Evolutionary conservation across 2,888 invertebrate genomes (phyloP), one percentile per base, ranked within the genome.

Genomic region (Clusia tigrina): DNA sequence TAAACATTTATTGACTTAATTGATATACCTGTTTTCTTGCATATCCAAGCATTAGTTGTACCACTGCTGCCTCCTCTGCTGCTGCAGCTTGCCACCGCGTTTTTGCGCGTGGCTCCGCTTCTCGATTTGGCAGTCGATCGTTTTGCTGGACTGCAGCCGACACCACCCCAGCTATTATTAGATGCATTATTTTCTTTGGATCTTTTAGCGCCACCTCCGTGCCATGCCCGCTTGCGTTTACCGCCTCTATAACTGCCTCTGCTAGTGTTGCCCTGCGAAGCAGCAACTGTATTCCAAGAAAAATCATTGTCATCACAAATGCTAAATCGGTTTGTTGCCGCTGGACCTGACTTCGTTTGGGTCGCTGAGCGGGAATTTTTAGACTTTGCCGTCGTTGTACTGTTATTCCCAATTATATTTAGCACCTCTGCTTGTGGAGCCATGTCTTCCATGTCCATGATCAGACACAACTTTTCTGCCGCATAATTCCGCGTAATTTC

Each of bases 401-500:
- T 17, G 17, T 18, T 20, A 2, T 51, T 3, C 58, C 24, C 2
- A 60, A 63, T 48, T 63, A 58, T 18, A 62, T 60, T 68, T n/a
- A 42, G 10, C 12, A 64, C 62, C 15, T 67, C 68, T 26, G 65
- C 62, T 17, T n/a, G 23, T n/a, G 58, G 17, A 15, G 70, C 69
- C 10, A 74, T 67, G 26, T 83, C 83, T 32, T 81, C 79, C 54
- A 77, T 37, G 23, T 79, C 79, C 62, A 82, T 71, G 25, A 80
- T 67, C n/a, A 80, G 52, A 82, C 88, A 87, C 69, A 87, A 80
- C 81, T 88, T 90, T 79, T 90, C 88, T 0, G 88, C 84, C 0
- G 91, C 89, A 79, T 89, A 94, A 42, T 88, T 89, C 46, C 87
- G 83, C 0, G 95, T 95, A 64, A 95, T 89, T 58, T 88, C 87